Evolutionary conservation across 2,113 vertebrate species (phyloP).

Genomic region (Gymnobelideus leadbeateri): DNA sequence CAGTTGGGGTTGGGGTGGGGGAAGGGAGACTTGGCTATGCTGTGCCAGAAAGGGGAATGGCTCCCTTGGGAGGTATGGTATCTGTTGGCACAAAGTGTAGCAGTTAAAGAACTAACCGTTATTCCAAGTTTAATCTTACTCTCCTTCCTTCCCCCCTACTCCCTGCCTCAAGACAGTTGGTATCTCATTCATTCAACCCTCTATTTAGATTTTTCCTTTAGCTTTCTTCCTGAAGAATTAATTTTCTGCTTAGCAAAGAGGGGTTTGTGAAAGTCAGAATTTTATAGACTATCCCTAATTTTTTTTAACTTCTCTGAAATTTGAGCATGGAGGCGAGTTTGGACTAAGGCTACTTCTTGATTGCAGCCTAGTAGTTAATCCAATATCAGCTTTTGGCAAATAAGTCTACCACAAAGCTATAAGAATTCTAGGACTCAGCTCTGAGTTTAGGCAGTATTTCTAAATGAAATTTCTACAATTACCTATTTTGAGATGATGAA

Average conservation of each 20-base stretch:
- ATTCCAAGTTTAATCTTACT: background rate
- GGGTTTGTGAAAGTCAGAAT: background rate
- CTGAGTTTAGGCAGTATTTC: background rate
- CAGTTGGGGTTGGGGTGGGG: background rate
- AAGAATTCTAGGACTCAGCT: background rate
- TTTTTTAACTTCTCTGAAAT: background rate
- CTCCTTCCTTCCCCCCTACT: background rate
- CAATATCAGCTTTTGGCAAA: background rate
- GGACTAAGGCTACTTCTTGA: background rate
- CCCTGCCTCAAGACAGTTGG: background rate
- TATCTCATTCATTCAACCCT: background rate
- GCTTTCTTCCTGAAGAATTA: background rate
- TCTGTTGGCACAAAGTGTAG: background rate
- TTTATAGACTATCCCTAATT: background rate
- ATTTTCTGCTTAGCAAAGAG: background rate
- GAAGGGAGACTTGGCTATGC: background rate
- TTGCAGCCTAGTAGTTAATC: background rate
- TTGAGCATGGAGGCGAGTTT: background rate
- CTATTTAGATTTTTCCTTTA: background rate
- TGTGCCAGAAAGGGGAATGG: background rate
- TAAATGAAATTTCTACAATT: background rate
- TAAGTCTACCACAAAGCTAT: background rate
- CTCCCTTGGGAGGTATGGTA: background rate
- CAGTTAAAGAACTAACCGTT: background rate
- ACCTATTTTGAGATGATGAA: background rate